Base-by-base conservation (phyloP, 2,113 vertebrate genomes). In the Ailurus styani region DNA sequence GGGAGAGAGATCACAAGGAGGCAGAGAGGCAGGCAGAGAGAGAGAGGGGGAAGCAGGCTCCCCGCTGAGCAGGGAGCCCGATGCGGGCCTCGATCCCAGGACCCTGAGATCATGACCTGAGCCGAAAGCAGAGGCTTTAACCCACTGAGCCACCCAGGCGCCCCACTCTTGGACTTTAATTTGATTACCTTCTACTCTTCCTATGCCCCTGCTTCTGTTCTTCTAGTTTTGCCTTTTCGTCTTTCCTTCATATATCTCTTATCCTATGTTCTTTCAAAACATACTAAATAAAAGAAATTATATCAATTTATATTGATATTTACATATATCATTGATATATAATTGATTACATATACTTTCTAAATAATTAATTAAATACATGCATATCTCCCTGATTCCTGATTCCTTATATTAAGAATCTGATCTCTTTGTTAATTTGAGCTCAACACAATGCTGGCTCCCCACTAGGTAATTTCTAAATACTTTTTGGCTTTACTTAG, bases 131-230 rank as follows among this genome's bases (percentile, higher is more conserved):
- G n/a, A n/a, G n/a, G n/a, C n/a, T n/a, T n/a, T n/a, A n/a, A n/a
- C n/a, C n/a, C n/a, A n/a, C n/a, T n/a, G n/a, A n/a, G n/a, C n/a
- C n/a, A n/a, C n/a, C n/a, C n/a, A n/a, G n/a, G n/a, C n/a, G n/a
- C n/a, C n/a, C n/a, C 25, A 6, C 29, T 17, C 4, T 14, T 9
- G 31, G 11, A 91, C 42, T 47, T 37, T 15, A 9, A 0, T 37
- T 79, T 18, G 50, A 42, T 72, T 47, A 9, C 1, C 4, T 52
- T 88, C 13, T 20, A 87, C 68, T 78, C 7, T 37, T 77, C 29
- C 34, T 78, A 0, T 45, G 12, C 8, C 42, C 15, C 12, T 37
- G 21, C 15, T 37, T 55, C 25, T 0, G 18, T 10, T 2, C 7
- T 72, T 79, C 68, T 77, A 15, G 27, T 54, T 72, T 66, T 55